Evolutionary conservation across 2,113 vertebrate genomes (phyloP).

Genomic region (Collichthys lucidus): DNA sequence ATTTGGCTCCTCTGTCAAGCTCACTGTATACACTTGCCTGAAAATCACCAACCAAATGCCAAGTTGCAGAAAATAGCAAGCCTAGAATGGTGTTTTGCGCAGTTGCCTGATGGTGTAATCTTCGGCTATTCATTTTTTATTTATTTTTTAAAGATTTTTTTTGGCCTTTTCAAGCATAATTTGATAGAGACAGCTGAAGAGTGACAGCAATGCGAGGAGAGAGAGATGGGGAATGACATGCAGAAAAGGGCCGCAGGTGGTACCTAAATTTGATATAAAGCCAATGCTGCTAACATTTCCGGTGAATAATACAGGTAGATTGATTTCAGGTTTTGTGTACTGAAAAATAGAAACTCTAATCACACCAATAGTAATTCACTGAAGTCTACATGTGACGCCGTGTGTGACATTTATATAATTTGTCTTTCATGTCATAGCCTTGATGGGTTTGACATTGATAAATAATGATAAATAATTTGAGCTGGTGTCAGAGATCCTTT

Average conservation of each 20-base stretch:
- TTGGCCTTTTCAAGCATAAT: no score
- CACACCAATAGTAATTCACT: not conserved
- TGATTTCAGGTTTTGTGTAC: no score
- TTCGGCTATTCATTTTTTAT: not conserved
- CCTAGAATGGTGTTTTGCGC: no score
- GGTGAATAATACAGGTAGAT: no score
- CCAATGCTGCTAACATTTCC: not conserved
- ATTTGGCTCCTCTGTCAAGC: not conserved
- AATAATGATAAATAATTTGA: slow-evolving; percentile 2
- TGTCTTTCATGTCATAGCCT: not conserved
- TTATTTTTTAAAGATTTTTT: no score
- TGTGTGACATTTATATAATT: slow-evolving; percentile 17
- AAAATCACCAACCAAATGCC: not conserved
- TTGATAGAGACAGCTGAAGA: no score
- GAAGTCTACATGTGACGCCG: not conserved
- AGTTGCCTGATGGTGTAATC: not conserved
- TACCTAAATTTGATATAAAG: not conserved
- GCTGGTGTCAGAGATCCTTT: slow-evolving; percentile 12
- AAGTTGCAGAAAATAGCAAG: not conserved
- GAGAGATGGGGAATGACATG: no score
- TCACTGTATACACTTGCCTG: not conserved
- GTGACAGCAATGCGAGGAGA: no score
- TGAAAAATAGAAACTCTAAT: not conserved
- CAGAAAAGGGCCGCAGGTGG: not conserved
- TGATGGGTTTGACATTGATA: slow-evolving; percentile 6